Evolutionary conservation across 2,888 invertebrate genomes (phyloP), one percentile per base, ranked within the genome.

Genomic region (Saturnia japonica): DNA sequence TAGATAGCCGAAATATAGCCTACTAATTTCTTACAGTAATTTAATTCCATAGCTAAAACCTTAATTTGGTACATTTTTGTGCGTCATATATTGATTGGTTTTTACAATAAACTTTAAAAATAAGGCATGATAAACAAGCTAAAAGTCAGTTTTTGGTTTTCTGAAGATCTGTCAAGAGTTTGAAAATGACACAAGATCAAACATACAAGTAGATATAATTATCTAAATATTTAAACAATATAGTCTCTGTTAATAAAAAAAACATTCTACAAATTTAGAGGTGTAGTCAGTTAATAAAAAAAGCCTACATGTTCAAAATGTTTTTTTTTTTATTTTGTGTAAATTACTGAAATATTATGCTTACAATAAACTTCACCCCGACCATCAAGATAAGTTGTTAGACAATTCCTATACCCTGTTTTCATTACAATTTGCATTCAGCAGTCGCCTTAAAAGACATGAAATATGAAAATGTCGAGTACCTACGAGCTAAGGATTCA

Each of bases 381-480:
- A 74, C 72, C 72, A 69, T 70, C 72, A 71, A 73, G 71, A 76
- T 78, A 76, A 76, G 76, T 77, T 72, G 72, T 70, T 68, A 45
- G 42, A 71, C 72, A 74, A 72, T 74, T 78, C 70, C 71, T 75
- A 62, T 72, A 75, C 72, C 47, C 74, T 73, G 66, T 70, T 78
- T 79, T 82, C 76, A 81, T 83, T 79, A 77, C 77, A 76, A 87
- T 89, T 88, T 85, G 84, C 88, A 87, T 89, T 85, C 85, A 82
- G 75, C 74, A 76, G 76, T 73, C 76, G 71, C 77, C 83, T 79
- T 81, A 78, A 80, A 80, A 76, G 79, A 76, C 80, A 81, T 85
- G 82, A 85, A 86, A 85, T 84, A 85, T 85, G 86, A 85, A 85
- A 86, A 82, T 80, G 82, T 77, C 80, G 70, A 70, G 71, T 74